These are phyloP conservation scores for Brachypteracias leptosomus DNA, from an alignment of 2,113 vertebrate species.

Conservation along the genomic window DNA sequence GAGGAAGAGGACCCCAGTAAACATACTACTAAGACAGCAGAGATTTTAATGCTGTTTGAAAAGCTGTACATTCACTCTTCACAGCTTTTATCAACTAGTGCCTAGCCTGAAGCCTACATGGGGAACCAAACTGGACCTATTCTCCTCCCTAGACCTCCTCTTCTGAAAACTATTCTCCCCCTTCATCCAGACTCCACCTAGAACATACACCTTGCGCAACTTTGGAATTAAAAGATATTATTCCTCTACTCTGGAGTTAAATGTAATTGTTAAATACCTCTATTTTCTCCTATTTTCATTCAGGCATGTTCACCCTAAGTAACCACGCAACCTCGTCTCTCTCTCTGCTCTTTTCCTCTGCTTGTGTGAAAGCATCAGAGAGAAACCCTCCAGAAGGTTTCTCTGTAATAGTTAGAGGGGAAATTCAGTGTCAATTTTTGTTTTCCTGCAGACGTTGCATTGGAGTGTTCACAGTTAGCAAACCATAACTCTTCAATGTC, in stretches of 20 bases:
- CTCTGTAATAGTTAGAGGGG: not conserved
- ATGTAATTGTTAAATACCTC: not conserved
- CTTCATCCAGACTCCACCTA: not conserved
- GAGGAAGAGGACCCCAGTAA: not conserved
- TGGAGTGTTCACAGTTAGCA: not conserved
- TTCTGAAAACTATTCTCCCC: not conserved
- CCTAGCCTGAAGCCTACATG: not conserved
- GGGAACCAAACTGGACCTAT: not conserved
- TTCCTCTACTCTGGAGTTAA: not conserved
- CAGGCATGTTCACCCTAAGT: not conserved
- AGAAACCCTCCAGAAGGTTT: not conserved
- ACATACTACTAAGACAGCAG: not conserved
- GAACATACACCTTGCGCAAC: accelerated
- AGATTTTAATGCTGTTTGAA: not conserved
- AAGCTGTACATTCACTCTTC: not conserved
- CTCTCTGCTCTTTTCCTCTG: not conserved
- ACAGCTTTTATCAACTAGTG: not conserved
- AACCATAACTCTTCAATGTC: not conserved
- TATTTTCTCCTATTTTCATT: not conserved
- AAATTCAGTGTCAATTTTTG: not conserved
- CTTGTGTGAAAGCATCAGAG: not conserved
- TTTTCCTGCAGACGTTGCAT: not conserved
- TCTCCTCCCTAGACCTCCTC: not conserved
- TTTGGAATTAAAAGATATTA: not conserved
- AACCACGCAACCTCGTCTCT: not conserved